Conservation (phyloP, 2,888 invertebrate genomes). For the Oasisia sp. region DNA sequence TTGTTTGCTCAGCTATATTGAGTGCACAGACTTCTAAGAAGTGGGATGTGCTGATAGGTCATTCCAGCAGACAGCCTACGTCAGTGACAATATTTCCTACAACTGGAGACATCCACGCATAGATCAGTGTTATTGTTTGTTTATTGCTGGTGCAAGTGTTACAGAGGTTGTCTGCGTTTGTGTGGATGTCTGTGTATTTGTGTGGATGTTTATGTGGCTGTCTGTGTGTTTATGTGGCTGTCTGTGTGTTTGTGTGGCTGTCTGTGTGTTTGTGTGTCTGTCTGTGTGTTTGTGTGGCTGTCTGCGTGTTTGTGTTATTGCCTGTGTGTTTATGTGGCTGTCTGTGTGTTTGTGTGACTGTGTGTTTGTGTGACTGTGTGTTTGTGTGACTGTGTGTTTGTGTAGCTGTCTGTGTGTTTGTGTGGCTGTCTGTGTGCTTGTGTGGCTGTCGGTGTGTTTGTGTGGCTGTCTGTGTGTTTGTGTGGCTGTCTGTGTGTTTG, state of each 20-base stretch:
- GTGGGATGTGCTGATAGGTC: not conserved
- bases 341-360: not conserved
- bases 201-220: not conserved
- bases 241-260: not conserved
- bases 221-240: not conserved
- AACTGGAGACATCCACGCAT: not conserved
- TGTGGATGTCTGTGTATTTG: not conserved
- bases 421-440: not conserved
- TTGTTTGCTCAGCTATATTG: no score
- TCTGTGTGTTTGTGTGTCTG: not conserved
- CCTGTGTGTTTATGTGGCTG: not conserved
- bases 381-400: not conserved
- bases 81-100: not conserved
- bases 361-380: not conserved
- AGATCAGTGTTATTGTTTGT: not conserved
- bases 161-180: no score
- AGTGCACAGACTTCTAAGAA: not conserved
- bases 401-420: not conserved
- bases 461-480: not conserved
- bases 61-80: not conserved
- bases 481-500: not conserved
- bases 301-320: not conserved
- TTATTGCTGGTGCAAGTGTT: not conserved
- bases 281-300: not conserved
- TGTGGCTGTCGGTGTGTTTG: not conserved